These are phyloP conservation scores for Platorchestia sp. DNA, from an alignment of 1,140 invertebrate species.

Conservation along the genomic window DNA sequence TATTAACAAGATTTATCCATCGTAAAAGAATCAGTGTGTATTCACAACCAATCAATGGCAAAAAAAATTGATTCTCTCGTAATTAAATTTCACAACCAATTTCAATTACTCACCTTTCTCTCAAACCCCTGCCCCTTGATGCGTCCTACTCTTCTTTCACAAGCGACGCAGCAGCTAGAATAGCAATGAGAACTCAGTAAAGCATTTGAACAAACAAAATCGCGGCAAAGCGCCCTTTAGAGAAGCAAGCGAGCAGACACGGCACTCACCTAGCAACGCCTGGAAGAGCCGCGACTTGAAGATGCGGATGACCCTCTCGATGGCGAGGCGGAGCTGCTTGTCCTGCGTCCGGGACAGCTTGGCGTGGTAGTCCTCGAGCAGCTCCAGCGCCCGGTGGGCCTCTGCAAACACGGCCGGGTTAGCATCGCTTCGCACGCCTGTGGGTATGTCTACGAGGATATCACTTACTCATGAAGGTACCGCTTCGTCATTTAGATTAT, in stretches of 20 bases:
- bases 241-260: neutral
- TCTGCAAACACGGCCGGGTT: slow-evolving; percentile 76
- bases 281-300: slow-evolving; percentile 98
- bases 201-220: neutral
- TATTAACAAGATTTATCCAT: too few species aligned
- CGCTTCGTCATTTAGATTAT: neutral
- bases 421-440: neutral
- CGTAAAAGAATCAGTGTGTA: neutral
- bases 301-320: slow-evolving; percentile 96
- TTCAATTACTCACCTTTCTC: too few species aligned
- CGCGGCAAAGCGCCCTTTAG: neutral
- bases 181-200: neutral
- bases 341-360: slow-evolving; percentile 92
- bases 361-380: slow-evolving; percentile 97
- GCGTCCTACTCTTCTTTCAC: neutral
- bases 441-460: neutral
- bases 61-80: too few species aligned
- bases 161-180: neutral
- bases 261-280: slow-evolving; percentile 90
- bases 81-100: too few species aligned
- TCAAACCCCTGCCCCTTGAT: too few species aligned
- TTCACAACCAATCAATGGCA: too few species aligned
- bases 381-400: slow-evolving; percentile 95
- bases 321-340: slow-evolving; percentile 92
- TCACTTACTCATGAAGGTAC: neutral